Conservation (phyloP, 2,113 vertebrate genomes). For the Columba janthina region DNA sequence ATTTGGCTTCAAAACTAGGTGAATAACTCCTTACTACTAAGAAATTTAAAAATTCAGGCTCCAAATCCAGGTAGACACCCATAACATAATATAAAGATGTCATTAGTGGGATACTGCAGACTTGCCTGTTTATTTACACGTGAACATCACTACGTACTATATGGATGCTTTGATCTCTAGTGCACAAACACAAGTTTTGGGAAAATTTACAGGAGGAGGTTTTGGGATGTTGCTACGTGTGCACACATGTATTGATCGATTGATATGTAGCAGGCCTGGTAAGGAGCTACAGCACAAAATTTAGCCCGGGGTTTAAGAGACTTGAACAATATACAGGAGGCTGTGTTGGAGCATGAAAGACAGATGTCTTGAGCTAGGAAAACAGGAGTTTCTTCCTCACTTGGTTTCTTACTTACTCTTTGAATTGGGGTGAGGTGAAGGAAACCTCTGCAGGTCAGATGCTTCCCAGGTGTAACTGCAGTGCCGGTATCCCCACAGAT, state of each 20-base stretch:
- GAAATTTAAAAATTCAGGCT: background rate
- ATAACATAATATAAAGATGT: background rate
- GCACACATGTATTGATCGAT: rapidly evolving
- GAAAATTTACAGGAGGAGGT: background rate
- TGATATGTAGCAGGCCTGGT: background rate
- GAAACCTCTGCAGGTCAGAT: background rate
- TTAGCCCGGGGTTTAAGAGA: background rate
- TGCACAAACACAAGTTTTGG: background rate
- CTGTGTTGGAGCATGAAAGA: background rate
- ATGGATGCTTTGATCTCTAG: background rate
- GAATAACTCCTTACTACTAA: background rate
- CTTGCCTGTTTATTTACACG: background rate
- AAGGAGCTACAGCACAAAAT: background rate
- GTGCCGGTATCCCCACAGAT: background rate
- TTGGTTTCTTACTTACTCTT: background rate
- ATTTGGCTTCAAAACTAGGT: background rate
- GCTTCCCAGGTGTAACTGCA: background rate
- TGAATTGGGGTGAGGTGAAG: background rate
- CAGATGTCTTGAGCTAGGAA: background rate
- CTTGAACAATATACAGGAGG: background rate
- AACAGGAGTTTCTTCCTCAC: background rate
- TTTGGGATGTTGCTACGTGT: rapidly evolving
- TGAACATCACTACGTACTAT: background rate
- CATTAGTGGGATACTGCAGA: background rate
- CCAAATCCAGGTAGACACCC: background rate